A percentile compares a stretch with the other conserved stretches of the same genome.
Evolutionary conservation across 1,140 invertebrate genomes (phyloP).

Genomic region (Ptiloglossa arizonensis): DNA sequence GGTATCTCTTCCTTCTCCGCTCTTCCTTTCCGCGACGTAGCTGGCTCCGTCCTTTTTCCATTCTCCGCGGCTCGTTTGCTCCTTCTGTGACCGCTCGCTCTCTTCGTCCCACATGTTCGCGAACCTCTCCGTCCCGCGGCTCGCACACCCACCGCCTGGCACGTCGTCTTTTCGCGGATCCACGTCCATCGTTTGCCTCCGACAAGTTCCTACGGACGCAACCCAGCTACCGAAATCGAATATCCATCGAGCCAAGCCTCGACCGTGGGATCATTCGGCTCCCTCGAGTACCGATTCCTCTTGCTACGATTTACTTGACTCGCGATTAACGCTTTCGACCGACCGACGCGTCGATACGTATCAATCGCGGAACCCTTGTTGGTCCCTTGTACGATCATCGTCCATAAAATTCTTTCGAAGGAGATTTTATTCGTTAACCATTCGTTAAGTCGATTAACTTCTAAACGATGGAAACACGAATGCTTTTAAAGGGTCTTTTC

Average conservation of each 20-base stretch:
- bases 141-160: slow-evolving; percentile 42
- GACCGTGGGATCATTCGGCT: slow-evolving; percentile 52
- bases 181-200: slow-evolving; percentile 59
- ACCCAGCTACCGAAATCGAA: slow-evolving; percentile 65
- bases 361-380: too few relatives aligned
- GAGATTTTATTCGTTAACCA: too few relatives aligned
- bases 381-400: too few relatives aligned
- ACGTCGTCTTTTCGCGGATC: slow-evolving; percentile 62
- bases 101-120: slow-evolving; percentile 8
- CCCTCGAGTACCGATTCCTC: neutral
- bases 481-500: too few relatives aligned
- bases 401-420: too few relatives aligned
- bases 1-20: slow-evolving; percentile 65
- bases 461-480: too few relatives aligned
- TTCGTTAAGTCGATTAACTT: too few relatives aligned
- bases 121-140: neutral
- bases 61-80: slow-evolving; percentile 21
- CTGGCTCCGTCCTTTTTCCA: slow-evolving; percentile 52
- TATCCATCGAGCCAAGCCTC: slow-evolving; percentile 41
- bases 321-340: too few relatives aligned
- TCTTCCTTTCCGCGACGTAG: slow-evolving; percentile 57
- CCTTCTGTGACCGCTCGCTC: slow-evolving; percentile 24
- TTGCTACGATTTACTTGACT: neutral
- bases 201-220: slow-evolving; percentile 40
- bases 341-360: too few relatives aligned